A percentile compares a stretch with the other conserved stretches of the same genome.
phyloP scores from a whole-genome alignment of 1,140 invertebrate genomes.

The Trissolcus basalis region DNA sequence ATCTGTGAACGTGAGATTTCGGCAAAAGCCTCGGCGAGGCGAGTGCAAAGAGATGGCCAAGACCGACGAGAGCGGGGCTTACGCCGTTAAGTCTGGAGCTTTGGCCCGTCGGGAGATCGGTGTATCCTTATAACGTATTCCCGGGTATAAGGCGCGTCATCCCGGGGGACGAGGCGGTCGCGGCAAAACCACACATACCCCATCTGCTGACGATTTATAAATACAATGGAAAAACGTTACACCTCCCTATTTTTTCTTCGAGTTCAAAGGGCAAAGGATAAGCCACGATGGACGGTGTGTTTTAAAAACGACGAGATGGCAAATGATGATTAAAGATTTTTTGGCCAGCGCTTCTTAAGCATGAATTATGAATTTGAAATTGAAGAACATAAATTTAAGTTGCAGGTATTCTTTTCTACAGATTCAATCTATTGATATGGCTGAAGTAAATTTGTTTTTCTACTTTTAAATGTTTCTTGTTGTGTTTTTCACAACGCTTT shows the following conservation, averaged over 20 bases:
- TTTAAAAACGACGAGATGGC: not conserved
- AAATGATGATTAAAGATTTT: too few species aligned
- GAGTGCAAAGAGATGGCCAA: conserved; percentile 53
- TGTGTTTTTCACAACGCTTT: too few species aligned
- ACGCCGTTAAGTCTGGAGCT: conserved; percentile 68
- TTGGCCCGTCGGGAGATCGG: conserved; percentile 67
- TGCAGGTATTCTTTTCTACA: too few species aligned
- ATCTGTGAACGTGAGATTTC: conserved; percentile 61
- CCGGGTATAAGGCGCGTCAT: conserved; percentile 60
- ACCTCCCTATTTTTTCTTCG: not conserved
- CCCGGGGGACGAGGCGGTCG: conserved; percentile 55
- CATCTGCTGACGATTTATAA: conserved; percentile 56
- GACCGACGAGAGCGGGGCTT: conserved; percentile 63
- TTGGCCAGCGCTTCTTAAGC: too few species aligned
- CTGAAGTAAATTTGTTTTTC: too few species aligned
- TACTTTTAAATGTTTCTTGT: too few species aligned
- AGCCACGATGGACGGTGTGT: not conserved
- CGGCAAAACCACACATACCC: conserved; percentile 34
- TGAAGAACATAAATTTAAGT: too few species aligned
- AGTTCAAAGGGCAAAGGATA: not conserved
- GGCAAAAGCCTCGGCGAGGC: conserved; percentile 58
- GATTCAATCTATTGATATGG: too few species aligned
- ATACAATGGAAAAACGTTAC: conserved; percentile 17
- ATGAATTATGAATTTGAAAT: too few species aligned
- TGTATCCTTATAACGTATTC: conserved; percentile 67